phyloP scores from a whole-genome alignment of 2,888 invertebrate genomes.

The Aplocera efformata region DNA sequence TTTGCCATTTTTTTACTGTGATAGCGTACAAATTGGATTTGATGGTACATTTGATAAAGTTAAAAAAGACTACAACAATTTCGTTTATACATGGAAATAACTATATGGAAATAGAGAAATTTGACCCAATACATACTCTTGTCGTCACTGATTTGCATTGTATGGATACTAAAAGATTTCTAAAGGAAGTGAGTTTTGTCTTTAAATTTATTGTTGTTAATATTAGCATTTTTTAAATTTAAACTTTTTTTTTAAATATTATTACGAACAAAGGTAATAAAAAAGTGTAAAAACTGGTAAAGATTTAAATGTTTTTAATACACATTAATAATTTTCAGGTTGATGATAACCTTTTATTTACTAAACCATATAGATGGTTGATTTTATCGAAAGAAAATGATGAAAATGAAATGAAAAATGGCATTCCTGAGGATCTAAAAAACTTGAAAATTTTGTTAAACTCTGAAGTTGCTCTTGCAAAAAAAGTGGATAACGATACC shows the following conservation, averaged over 20 bases:
- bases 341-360: conserved; percentile 36
- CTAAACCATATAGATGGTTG: conserved; percentile 52
- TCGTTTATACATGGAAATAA: conserved; percentile 30
- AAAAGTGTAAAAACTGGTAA: too few relatives aligned
- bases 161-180: conserved; percentile 25
- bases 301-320: neutral
- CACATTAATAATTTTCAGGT: conserved; percentile 35
- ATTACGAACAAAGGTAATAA: too few relatives aligned
- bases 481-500: conserved; percentile 22
- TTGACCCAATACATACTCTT: conserved; percentile 25
- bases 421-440: conserved; percentile 27
- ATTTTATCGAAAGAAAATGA: conserved; percentile 35
- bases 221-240: too few relatives aligned
- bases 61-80: conserved; percentile 29
- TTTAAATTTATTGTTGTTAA: too few relatives aligned
- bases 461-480: conserved; percentile 49
- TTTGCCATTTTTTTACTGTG: too few relatives aligned
- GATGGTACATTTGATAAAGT: conserved; percentile 26
- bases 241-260: too few relatives aligned
- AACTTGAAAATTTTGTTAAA: conserved; percentile 43
- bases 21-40: conserved; percentile 34
- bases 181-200: conserved; percentile 37
- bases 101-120: conserved; percentile 23
- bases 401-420: conserved; percentile 15
- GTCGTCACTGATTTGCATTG: conserved; percentile 39